Evolutionary conservation across 2,113 vertebrate species (phyloP).

Genomic region (Callaeas wilsoni): DNA sequence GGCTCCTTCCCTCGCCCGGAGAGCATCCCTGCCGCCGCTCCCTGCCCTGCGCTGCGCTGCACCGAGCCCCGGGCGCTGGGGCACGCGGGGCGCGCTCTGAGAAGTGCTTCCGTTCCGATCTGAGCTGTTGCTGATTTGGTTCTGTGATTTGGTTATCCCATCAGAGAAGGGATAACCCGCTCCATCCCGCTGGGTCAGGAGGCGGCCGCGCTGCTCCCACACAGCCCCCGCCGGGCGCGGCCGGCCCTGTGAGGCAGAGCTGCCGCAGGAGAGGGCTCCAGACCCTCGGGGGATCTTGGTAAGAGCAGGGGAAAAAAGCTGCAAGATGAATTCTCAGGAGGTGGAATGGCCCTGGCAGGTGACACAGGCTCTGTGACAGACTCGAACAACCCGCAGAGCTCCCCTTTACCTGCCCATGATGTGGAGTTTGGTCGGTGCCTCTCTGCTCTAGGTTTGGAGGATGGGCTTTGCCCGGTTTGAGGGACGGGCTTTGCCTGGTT

Average conservation of each 20-base stretch:
- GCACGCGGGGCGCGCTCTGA: rapidly evolving
- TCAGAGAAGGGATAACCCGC: rapidly evolving
- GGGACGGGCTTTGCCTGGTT: neutral
- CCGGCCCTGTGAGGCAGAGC: neutral
- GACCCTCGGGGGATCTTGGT: neutral
- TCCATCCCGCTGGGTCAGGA: rapidly evolving
- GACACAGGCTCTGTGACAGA: neutral
- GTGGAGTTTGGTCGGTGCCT: neutral
- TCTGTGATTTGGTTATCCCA: no score
- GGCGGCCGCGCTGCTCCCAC: neutral
- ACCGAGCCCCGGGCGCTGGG: neutral
- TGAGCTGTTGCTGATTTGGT: neutral
- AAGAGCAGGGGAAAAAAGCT: neutral
- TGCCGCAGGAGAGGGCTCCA: neutral
- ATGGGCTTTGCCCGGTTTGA: neutral
- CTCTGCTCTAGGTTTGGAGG: rapidly evolving
- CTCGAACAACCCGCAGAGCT: neutral
- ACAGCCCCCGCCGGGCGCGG: neutral
- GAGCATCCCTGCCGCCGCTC: neutral
- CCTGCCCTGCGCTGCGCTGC: neutral
- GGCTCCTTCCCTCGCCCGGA: neutral
- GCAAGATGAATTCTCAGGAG: neutral
- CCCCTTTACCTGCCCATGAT: rapidly evolving
- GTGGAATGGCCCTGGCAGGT: neutral
- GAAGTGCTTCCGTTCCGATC: rapidly evolving